Evolutionary conservation across 2,888 invertebrate genomes (phyloP), one percentile per base, ranked within the genome.

Genomic region (Caenorhabditis auriculariae): DNA sequence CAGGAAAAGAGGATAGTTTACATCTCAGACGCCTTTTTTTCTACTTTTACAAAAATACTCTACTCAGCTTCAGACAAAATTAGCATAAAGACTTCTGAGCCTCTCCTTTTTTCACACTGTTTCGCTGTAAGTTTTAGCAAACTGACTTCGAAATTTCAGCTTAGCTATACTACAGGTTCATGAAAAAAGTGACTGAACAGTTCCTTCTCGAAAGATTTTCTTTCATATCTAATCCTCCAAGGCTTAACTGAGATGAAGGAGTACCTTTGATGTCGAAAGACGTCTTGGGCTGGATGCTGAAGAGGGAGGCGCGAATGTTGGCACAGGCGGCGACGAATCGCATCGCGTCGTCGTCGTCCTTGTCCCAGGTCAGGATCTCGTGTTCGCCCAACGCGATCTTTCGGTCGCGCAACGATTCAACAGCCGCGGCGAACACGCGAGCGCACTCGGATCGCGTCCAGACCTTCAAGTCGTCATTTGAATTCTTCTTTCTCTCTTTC

Each of bases 201-300:
- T n/a, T n/a, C n/a, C n/a, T n/a, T n/a, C n/a, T n/a, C n/a, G n/a
- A n/a, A n/a, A n/a, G n/a, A n/a, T n/a, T n/a, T 29, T 26, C 21
- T 17, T 15, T 29, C 26, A 46, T 46, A 26, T 46, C 26, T 4
- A 21, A 45, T 15, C 12, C 15, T 41, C 43, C 21, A 9, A 4
- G 43, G 12, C 6, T 15, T n/a, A n/a, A 12, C n/a, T n/a, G n/a
- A 32, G 35, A 12, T 12, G 47, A 38, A 43, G 12, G 35, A 87
- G 87, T 84, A 91, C 91, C 94, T 87, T 98, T 98, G 15, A 93
- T 88, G 77, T 93, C 91, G 82, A 96, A 98, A 44, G 90, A 87
- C 0, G 91, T 90, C 81, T 93, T 92, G 55, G 88, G 87, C 1
- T 87, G 84, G 81, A 99, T 98, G 54, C 89, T 88, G 84, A 95